Evolutionary conservation across 2,797 vertebrate genomes (phyloP).

Genomic region (Erethizon dorsatum): DNA sequence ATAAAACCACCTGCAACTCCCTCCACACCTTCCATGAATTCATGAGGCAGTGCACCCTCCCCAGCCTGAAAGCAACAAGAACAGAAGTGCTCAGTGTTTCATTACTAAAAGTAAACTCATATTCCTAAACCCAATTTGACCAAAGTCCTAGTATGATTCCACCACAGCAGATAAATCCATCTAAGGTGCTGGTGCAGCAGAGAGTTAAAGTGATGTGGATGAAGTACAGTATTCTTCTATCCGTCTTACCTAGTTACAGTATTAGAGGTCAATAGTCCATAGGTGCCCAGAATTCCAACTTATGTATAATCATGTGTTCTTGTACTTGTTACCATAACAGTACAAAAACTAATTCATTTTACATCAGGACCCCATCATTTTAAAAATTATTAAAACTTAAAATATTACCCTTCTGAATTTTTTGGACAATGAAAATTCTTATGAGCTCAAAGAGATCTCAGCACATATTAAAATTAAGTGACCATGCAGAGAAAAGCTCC

Average conservation of each 20-base stretch:
- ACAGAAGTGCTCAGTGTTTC: constrained; percentile 8
- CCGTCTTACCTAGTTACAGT: not conserved
- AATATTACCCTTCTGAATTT: not conserved
- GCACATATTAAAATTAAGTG: not conserved
- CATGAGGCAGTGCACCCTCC: constrained; percentile 94
- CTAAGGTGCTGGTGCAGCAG: not conserved
- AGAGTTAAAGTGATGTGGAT: not conserved
- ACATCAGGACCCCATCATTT: not conserved
- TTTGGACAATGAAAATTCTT: not conserved
- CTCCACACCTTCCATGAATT: constrained; percentile 95
- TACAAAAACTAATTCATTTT: constrained; percentile 26
- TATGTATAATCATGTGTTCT: not conserved
- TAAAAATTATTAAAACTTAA: not conserved
- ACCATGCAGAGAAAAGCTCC: not conserved
- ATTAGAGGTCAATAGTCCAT: too few relatives aligned
- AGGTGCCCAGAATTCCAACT: not conserved
- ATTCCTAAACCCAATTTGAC: not conserved
- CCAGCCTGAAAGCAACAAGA: constrained; percentile 90
- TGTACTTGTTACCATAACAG: not conserved
- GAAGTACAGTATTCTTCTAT: not conserved
- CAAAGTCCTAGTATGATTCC: not conserved
- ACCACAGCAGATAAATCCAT: not conserved
- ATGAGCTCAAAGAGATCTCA: not conserved
- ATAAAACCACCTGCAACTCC: constrained; percentile 98
- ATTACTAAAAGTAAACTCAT: not conserved